Percentiles rank a stretch among this genome's conserved stretches.
Conservation (phyloP, 1,140 invertebrate genomes). For the Microplitis demolitor region DNA sequence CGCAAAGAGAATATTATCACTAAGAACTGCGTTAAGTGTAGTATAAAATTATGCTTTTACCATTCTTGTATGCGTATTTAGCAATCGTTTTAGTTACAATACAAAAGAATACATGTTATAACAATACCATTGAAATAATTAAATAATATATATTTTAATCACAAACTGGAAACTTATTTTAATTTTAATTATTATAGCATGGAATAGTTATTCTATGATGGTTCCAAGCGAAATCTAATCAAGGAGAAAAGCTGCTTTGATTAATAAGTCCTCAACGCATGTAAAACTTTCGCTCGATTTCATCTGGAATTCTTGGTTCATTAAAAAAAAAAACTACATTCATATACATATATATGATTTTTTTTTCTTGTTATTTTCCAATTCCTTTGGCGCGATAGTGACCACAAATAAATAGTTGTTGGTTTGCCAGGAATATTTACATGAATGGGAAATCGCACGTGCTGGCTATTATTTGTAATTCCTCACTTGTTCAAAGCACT, state of each 20-base stretch:
- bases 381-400: background rate
- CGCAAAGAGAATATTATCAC: background rate
- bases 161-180: too few relatives aligned
- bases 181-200: background rate
- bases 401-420: conserved; percentile 1
- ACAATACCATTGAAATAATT: background rate
- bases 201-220: background rate
- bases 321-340: background rate
- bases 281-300: conserved; percentile 9
- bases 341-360: too few relatives aligned
- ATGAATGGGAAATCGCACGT: conserved; percentile 23
- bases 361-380: too few relatives aligned
- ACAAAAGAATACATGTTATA: background rate
- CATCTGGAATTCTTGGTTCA: background rate
- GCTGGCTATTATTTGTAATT: conserved; percentile 7
- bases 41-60: background rate
- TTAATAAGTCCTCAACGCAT: conserved; percentile 1
- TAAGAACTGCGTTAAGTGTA: background rate
- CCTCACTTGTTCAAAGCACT: background rate
- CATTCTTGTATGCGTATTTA: background rate
- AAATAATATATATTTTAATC: background rate
- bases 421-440: conserved; percentile 21
- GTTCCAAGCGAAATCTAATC: conserved; percentile 2
- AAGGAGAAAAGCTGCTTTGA: conserved; percentile 4
- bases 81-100: background rate